Conservation (phyloP, 1,140 invertebrate species). For the Paracyclopina nana region DNA sequence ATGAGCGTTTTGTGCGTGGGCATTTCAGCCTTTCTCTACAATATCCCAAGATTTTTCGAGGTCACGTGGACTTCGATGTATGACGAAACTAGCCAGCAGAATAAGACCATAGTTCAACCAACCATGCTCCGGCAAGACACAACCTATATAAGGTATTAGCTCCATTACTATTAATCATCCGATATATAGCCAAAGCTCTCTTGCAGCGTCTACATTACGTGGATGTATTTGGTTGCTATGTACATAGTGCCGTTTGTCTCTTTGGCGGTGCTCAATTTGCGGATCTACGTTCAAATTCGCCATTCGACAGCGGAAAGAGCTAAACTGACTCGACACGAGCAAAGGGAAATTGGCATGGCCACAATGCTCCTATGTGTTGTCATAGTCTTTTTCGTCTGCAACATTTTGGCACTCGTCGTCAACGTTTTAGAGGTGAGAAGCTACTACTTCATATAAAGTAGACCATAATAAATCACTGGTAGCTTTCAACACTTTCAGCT, state of each 20-base stretch:
- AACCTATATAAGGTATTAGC: slow-evolving; percentile 40
- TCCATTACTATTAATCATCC: too few relatives aligned
- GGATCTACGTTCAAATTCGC: slow-evolving; percentile 23
- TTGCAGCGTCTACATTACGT: slow-evolving; percentile 25
- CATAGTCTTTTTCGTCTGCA: slow-evolving; percentile 34
- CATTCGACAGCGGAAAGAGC: slow-evolving; percentile 61
- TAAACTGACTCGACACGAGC: slow-evolving; percentile 40
- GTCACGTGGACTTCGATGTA: slow-evolving; percentile 23
- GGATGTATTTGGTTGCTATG: slow-evolving; percentile 29
- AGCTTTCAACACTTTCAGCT: too few relatives aligned
- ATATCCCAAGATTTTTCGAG: slow-evolving; percentile 45
- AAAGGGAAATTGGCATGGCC: slow-evolving; percentile 50
- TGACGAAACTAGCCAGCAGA: slow-evolving; percentile 21
- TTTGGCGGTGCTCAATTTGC: slow-evolving; percentile 26
- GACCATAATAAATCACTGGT: too few relatives aligned
- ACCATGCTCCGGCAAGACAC: slow-evolving; percentile 45
- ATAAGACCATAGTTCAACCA: slow-evolving; percentile 35
- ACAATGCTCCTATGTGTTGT: slow-evolving; percentile 37
- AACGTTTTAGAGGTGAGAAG: slow-evolving; percentile 27
- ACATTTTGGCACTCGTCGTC: slow-evolving; percentile 32
- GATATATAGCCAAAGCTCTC: too few relatives aligned
- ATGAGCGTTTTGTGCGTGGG: slow-evolving; percentile 61
- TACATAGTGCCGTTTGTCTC: slow-evolving; percentile 28
- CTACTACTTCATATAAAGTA: too few relatives aligned
- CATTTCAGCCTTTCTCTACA: slow-evolving; percentile 62